phyloP scores from a whole-genome alignment of 2,888 invertebrate genomes.

The Barypeithes pellucidus region DNA sequence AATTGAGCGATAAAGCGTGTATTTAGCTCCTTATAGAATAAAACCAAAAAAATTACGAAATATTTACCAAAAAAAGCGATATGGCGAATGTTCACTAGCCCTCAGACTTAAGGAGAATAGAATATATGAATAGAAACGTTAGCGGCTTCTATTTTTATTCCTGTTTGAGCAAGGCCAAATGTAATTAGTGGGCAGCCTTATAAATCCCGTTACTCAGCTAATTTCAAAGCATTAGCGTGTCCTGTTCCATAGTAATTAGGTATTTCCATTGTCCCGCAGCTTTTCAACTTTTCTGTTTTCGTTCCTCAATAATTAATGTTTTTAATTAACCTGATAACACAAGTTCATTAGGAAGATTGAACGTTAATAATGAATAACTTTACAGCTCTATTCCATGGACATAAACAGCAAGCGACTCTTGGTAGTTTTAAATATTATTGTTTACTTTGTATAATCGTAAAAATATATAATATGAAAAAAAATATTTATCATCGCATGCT shows the following conservation, averaged over 20 bases:
- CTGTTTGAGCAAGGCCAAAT: not conserved
- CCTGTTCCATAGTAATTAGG: slow-evolving; percentile 16
- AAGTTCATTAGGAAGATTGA: slow-evolving; percentile 13
- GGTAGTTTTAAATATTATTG: too few species aligned
- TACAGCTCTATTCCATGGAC: not conserved
- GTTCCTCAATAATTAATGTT: slow-evolving; percentile 20
- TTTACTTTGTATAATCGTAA: too few species aligned
- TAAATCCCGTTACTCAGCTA: not conserved
- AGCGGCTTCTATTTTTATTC: not conserved
- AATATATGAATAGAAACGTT: too few species aligned
- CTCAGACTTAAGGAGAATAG: too few species aligned
- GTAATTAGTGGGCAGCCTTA: slow-evolving; percentile 2
- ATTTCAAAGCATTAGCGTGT: slow-evolving; percentile 19
- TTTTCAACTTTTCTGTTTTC: slow-evolving; percentile 14
- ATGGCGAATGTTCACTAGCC: too few species aligned
- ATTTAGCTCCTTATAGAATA: too few species aligned
- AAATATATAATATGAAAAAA: too few species aligned
- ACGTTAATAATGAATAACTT: slow-evolving; percentile 3
- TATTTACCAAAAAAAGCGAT: too few species aligned
- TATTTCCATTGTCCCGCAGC: slow-evolving; percentile 18
- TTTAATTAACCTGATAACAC: slow-evolving; percentile 15
- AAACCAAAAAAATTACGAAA: too few species aligned
- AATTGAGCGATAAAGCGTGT: too few species aligned
- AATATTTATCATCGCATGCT: too few species aligned
- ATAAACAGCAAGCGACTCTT: too few species aligned